Evolutionary conservation across 2,888 invertebrate genomes (phyloP), one percentile per base, ranked within the genome.

Genomic region (Gortyna flavago): DNA sequence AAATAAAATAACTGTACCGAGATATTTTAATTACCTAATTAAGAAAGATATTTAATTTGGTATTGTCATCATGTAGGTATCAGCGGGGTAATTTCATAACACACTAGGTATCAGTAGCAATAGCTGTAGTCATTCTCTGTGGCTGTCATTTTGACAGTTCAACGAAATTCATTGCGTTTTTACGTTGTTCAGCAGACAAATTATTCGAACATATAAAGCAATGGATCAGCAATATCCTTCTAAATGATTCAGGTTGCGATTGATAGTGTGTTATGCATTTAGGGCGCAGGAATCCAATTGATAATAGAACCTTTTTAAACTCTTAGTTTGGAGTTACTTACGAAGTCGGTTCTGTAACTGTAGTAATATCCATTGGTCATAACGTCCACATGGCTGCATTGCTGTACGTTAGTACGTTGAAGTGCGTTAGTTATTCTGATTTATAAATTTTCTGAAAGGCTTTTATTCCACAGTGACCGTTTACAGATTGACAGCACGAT

Each of bases 1-100:
- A 38, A 59, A 80, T 38, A 48, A 48, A 41, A 54, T 80, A 35
- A 54, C 25, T 54, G n/a, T 44, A 16, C 9, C 16, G 18, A 29
- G 41, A 7, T 79, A 29, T 25, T 18, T 0, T 29, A 18, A 32
- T 61, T 32, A 41, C n/a, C n/a, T n/a, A n/a, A 13, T 1, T 25
- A 13, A 18, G 11, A n/a, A 35, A 51, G 21, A 11, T 2, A n/a
- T n/a, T 57, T n/a, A 57, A n/a, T 5, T n/a, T 57, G n/a, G 25
- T n/a, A 57, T n/a, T 57, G 13, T 57, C 6, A 57, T n/a, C 48
- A 6, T 51, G 48, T 13, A 11, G 1, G 3, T 54, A 54, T 25
- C 25, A 25, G 25, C 25, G 54, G 3, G 25, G 9, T 25, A 9
- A 25, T 54, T 54, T 1, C 51, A 25, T 4, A 54, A 9, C 3